phyloP scores from a whole-genome alignment of 1,140 invertebrate genomes.

The Drosophila prosaltans region DNA sequence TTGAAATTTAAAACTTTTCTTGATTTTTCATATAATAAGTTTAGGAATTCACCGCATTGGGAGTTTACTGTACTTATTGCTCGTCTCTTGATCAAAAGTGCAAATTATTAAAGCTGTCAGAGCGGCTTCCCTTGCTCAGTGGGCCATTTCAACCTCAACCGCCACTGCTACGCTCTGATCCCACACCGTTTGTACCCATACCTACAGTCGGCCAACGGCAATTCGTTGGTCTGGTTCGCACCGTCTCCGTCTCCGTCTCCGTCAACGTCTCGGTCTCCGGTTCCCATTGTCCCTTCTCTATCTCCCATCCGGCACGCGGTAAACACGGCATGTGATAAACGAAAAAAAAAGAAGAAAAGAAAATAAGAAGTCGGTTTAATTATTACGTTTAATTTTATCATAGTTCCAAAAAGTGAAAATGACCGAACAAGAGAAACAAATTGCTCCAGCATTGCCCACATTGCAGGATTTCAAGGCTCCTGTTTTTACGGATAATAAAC shows the following conservation, averaged over 20 bases:
- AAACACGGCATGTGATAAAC: conserved; percentile 18
- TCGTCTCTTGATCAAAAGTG: conserved; percentile 39
- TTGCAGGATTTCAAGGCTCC: conserved; percentile 69
- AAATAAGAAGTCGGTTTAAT: conserved; percentile 9
- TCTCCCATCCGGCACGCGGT: conserved; percentile 29
- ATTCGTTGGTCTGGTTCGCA: conserved; percentile 13
- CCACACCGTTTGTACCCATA: conserved; percentile 23
- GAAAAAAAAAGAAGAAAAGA: conserved; percentile 8
- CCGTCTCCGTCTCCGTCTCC: conserved; percentile 28
- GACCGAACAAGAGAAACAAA: conserved; percentile 43
- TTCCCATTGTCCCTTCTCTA: background rate
- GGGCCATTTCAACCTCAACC: background rate
- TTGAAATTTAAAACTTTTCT: too few relatives aligned
- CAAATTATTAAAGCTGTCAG: conserved; percentile 44
- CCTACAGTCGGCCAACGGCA: conserved; percentile 19
- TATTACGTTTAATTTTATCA: conserved; percentile 41
- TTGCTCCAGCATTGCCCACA: conserved; percentile 27
- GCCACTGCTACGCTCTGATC: conserved; percentile 3
- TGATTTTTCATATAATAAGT: too few relatives aligned
- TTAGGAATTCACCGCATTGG: background rate
- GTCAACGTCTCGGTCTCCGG: conserved; percentile 12
- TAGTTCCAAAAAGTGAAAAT: conserved; percentile 17
- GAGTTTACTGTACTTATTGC: background rate
- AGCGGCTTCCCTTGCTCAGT: conserved; percentile 37
- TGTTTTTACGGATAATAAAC: conserved; percentile 79